A percentile compares a stretch with the other conserved stretches of the same genome.
These are phyloP conservation scores for Gymnorhina tibicen DNA, from an alignment of 2,113 vertebrate genomes.

Conservation along the genomic window DNA sequence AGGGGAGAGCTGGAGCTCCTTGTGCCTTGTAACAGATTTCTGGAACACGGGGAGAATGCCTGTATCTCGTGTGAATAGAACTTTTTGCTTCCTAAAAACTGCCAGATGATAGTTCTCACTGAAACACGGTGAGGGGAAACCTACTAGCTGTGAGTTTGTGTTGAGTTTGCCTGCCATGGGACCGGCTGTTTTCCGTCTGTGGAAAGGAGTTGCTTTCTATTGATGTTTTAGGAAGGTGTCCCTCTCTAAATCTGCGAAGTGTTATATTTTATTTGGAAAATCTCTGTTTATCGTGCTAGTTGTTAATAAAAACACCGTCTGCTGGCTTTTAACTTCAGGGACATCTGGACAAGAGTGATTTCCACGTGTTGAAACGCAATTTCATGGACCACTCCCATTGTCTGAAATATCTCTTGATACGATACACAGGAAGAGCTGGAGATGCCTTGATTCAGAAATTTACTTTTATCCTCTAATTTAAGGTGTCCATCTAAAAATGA, in stretches of 20 bases:
- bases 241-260: neutral
- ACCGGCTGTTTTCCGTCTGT: neutral
- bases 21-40: neutral
- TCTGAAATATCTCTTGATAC: neutral
- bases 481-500: neutral
- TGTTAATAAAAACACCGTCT: neutral
- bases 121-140: neutral
- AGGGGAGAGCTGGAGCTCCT: neutral
- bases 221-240: slow-evolving; percentile 5
- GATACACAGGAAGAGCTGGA: neutral
- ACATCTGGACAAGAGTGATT: neutral
- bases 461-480: neutral
- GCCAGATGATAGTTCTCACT: neutral
- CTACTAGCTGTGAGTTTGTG: neutral
- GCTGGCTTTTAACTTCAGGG: neutral
- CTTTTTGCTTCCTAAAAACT: neutral
- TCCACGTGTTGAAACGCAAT: neutral
- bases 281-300: neutral
- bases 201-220: neutral
- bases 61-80: neutral
- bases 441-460: neutral
- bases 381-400: neutral
- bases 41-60: neutral
- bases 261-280: slow-evolving; percentile 2
- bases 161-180: neutral